A percentile compares a stretch with the other conserved stretches of the same genome.
Evolutionary conservation across 1,140 invertebrate genomes (phyloP).

Genomic region (Drosophila bipectinata): DNA sequence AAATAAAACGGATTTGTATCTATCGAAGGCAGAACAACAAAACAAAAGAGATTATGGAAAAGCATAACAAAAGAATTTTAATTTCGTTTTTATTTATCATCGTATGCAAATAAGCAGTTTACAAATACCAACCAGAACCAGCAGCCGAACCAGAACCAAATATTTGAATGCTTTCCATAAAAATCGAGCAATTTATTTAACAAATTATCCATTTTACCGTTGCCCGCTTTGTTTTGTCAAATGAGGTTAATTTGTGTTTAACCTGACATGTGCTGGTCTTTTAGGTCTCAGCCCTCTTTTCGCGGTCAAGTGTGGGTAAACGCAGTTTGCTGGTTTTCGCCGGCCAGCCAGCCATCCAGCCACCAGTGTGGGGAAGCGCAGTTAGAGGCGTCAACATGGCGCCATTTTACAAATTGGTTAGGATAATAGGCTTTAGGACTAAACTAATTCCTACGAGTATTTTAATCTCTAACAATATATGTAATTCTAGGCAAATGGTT

Average conservation of each 20-base stretch:
- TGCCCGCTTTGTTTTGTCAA: conserved; percentile 81
- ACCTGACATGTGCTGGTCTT: conserved; percentile 41
- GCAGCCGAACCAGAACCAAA: conserved; percentile 31
- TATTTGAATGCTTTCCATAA: conserved; percentile 55
- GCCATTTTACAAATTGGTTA: conserved; percentile 19
- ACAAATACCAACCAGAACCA: conserved; percentile 47
- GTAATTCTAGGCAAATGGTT: neutral
- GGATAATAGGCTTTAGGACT: neutral
- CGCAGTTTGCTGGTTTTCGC: conserved; percentile 34
- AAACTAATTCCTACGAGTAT: neutral
- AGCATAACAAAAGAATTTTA: conserved; percentile 61
- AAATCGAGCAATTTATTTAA: conserved; percentile 83
- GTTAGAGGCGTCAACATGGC: conserved; percentile 36
- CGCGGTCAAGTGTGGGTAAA: conserved; percentile 49
- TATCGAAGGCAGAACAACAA: conserved; percentile 46
- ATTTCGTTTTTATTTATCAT: conserved; percentile 71
- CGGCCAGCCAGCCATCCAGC: neutral
- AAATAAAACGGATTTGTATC: conserved; percentile 77
- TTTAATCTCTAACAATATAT: conserved; percentile 7
- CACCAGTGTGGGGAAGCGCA: conserved; percentile 32
- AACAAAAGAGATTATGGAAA: conserved; percentile 38
- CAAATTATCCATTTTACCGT: conserved; percentile 83
- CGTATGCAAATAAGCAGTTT: conserved; percentile 67
- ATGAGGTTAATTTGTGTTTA: conserved; percentile 84
- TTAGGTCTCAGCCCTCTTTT: neutral